Evolutionary conservation across 2,888 invertebrate species (phyloP).

Genomic region (Allophyes oxyacanthae): DNA sequence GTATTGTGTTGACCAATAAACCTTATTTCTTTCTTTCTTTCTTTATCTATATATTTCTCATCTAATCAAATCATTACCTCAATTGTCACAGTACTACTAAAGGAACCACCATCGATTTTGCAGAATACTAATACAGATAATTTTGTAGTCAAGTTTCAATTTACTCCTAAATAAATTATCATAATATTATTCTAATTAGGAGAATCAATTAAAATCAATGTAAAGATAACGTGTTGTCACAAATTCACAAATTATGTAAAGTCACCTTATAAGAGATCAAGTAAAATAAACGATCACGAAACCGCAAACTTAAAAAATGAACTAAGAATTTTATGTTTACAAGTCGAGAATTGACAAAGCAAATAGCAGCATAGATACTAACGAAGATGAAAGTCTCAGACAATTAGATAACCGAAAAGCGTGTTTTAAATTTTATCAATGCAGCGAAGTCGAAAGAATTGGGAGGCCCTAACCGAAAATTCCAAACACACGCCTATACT

Average conservation of each 20-base stretch:
- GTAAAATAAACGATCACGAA: constrained; percentile 27
- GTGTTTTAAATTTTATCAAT: constrained; percentile 55
- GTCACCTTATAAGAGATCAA: constrained; percentile 14
- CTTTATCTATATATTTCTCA: no score
- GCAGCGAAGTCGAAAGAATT: constrained; percentile 48
- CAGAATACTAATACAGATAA: constrained; percentile 1
- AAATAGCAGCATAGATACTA: constrained; percentile 45
- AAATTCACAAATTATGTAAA: constrained; percentile 15
- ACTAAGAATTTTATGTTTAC: constrained; percentile 45
- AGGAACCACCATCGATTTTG: constrained; percentile 13
- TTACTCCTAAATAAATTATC: constrained; percentile 13
- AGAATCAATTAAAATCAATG: constrained; percentile 13
- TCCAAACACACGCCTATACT: constrained; percentile 52
- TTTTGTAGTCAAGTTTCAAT: constrained; percentile 7
- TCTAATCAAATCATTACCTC: constrained; percentile 20
- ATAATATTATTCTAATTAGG: constrained; percentile 13
- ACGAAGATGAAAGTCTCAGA: constrained; percentile 57
- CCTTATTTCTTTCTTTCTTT: no score
- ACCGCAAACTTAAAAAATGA: constrained; percentile 11
- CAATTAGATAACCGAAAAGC: constrained; percentile 57
- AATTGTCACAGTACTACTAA: constrained; percentile 24
- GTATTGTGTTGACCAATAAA: no score
- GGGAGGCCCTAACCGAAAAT: constrained; percentile 60
- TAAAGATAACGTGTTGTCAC: constrained; percentile 17
- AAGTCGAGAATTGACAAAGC: constrained; percentile 45